Percentiles rank a stretch among this genome's conserved stretches.
phyloP scores from a whole-genome alignment of 2,888 invertebrate genomes.

The Silvanus unidentatus region DNA sequence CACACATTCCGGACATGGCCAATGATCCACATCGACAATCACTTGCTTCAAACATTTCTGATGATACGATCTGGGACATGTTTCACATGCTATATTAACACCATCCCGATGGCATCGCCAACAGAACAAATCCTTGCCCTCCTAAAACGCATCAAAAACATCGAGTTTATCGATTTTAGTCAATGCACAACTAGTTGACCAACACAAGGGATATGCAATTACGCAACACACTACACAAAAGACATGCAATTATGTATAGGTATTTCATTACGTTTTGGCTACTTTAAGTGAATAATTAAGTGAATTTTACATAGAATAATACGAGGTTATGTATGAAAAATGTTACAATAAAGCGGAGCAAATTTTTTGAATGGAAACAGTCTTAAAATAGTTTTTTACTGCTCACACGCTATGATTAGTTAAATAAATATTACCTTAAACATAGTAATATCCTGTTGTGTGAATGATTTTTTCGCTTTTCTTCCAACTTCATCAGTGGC shows the following conservation, averaged over 20 bases:
- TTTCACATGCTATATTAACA: slow-evolving; percentile 63
- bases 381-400: neutral
- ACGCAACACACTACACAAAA: no score
- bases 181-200: no score
- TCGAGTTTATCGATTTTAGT: no score
- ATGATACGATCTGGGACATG: slow-evolving; percentile 83
- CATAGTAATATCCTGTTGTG: slow-evolving; percentile 22
- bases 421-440: slow-evolving; percentile 22
- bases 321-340: no score
- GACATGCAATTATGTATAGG: no score
- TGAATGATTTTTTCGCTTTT: slow-evolving; percentile 22
- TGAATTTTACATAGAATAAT: no score
- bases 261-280: no score
- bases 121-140: slow-evolving; percentile 70
- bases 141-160: no score
- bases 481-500: slow-evolving; percentile 22
- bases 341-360: no score
- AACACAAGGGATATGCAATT: no score
- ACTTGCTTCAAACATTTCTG: slow-evolving; percentile 62
- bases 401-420: neutral
- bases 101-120: slow-evolving; percentile 84
- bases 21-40: slow-evolving; percentile 52
- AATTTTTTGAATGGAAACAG: neutral
- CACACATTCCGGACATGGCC: slow-evolving; percentile 87
- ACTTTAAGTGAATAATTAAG: no score